Base-by-base conservation (phyloP, 2,797 vertebrate species). In the Coregonus suidteri region DNA sequence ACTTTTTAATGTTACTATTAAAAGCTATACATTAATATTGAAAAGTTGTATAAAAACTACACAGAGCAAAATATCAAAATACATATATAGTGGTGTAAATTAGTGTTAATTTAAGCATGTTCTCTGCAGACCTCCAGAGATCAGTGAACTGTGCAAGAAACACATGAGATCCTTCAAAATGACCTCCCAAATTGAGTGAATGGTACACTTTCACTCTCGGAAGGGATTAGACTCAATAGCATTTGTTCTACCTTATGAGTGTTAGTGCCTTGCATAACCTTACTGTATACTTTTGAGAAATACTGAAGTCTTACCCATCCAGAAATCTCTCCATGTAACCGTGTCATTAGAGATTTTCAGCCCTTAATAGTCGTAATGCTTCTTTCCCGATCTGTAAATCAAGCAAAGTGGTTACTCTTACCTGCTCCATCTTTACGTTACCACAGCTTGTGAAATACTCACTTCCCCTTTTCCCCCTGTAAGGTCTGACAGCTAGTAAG, bases 351-450 rank as follows among this genome's bases (percentile, higher is more conserved):
- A 96, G 96, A 96, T 93, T 97, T 95, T 96, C 95, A 91, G 93
- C 94, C 92, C 90, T 93, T 92, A 96, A 95, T 95, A 95, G 92
- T 95, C 34, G 79, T 76, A 79, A 91, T 90, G 91, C 94, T 94
- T 95, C 96, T 94, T 96, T 96, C 95, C 96, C 94, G 94, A 98
- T 97, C 98, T 99, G 97, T 93, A 98, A 98, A 97, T 98, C 93
- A 98, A 97, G 96, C 94, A 98, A 94, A 96, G 93, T 90, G 91
- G 95, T 98, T 96, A 98, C 96, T 98, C 96, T 99, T 96, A 97
- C 95, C 96, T 91, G 92, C 92, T 96, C 95, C 94, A 91, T 92
- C 93, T 95, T 81, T 91, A 92, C 94, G 95, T 94, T 94, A 93
- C 93, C 94, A 95, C 95, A 95, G 92, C 95, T 81, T 88, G 93